phyloP scores from a whole-genome alignment of 2,888 invertebrate species.

The Eudasyphora cyanicolor region DNA sequence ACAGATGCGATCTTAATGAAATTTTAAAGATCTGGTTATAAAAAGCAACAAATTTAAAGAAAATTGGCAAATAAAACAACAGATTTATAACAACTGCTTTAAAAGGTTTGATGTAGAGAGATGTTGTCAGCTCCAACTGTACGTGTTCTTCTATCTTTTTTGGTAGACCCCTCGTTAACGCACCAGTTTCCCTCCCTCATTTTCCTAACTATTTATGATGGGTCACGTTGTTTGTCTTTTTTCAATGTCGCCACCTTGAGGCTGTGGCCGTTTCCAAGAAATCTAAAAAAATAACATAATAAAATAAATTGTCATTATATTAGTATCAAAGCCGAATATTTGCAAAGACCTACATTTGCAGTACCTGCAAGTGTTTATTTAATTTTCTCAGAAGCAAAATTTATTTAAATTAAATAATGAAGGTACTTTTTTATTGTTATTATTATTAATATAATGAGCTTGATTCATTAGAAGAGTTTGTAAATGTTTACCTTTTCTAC shows the following conservation, averaged over 20 bases:
- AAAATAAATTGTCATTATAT: neutral
- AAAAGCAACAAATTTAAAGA: too few species aligned
- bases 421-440: neutral
- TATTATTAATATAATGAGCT: neutral
- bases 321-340: neutral
- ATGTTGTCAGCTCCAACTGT: too few species aligned
- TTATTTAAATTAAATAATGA: neutral
- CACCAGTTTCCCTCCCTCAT: neutral
- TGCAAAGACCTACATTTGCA: neutral
- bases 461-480: neutral
- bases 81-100: too few species aligned
- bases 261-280: neutral
- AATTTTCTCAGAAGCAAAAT: neutral
- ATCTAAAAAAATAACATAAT: neutral
- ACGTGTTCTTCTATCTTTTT: too few species aligned
- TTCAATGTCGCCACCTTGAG: slow-evolving; percentile 1
- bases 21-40: too few species aligned
- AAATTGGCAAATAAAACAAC: too few species aligned
- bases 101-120: too few species aligned
- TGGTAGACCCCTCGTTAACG: neutral
- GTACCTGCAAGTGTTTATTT: neutral
- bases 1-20: too few species aligned
- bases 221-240: neutral
- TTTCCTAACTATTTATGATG: neutral
- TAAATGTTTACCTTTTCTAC: too few species aligned